Percentiles rank a stretch among this genome's conserved stretches.
phyloP scores from a whole-genome alignment of 2,888 invertebrate genomes.

The Ennomos fuscantarius region DNA sequence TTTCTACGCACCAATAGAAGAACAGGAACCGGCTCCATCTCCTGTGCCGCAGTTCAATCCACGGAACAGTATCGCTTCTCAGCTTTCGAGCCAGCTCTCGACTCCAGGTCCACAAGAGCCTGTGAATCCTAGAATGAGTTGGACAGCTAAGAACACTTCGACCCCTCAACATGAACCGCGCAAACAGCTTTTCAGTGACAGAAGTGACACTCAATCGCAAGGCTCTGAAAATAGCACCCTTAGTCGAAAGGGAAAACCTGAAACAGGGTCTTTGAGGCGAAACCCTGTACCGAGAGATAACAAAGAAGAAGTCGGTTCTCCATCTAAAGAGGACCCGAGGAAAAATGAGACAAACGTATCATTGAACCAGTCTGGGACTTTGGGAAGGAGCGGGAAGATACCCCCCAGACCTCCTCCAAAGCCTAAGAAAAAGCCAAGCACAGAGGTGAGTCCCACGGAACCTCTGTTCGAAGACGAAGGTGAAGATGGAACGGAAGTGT shows the following conservation, averaged over 20 bases:
- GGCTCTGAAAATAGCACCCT: conserved; percentile 69
- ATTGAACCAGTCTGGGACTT: conserved; percentile 75
- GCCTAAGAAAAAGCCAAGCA: conserved; percentile 90
- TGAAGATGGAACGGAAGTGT: conserved; percentile 95
- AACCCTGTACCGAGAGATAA: conserved; percentile 62
- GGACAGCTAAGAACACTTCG: conserved; percentile 80
- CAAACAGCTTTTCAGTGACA: conserved; percentile 70
- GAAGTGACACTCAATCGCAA: conserved; percentile 67
- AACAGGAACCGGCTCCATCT: conserved; percentile 79
- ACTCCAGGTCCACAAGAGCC: conserved; percentile 82
- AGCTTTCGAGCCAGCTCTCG: conserved; percentile 77
- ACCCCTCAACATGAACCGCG: conserved; percentile 77
- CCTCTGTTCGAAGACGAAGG: conserved; percentile 95
- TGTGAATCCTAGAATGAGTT: conserved; percentile 77
- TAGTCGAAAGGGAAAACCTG: conserved; percentile 82
- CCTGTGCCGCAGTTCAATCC: conserved; percentile 77
- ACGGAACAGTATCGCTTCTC: conserved; percentile 81
- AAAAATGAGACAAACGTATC: conserved; percentile 67
- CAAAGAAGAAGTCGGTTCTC: conserved; percentile 66
- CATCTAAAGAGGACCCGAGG: conserved; percentile 69
- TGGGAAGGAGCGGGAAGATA: conserved; percentile 87
- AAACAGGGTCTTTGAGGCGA: conserved; percentile 77
- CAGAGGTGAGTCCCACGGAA: conserved; percentile 85
- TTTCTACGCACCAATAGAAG: conserved; percentile 82
- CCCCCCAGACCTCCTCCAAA: conserved; percentile 94